phyloP scores from a whole-genome alignment of 1,140 invertebrate species.

The Heliconius congener region DNA sequence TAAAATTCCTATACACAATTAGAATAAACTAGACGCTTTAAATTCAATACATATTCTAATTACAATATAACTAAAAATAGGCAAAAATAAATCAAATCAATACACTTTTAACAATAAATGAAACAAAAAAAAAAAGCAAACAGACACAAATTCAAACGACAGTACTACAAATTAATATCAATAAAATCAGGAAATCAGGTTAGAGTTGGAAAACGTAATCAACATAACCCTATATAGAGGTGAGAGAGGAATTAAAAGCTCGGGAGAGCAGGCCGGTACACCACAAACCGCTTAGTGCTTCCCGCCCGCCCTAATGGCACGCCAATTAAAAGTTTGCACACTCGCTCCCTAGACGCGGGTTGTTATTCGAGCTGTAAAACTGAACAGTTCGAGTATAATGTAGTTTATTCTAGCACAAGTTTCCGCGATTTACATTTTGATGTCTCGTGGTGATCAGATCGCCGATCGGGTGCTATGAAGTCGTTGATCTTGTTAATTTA shows the following conservation, averaged over 20 bases:
- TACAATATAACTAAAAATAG: not conserved
- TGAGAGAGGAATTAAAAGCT: constrained; percentile 79
- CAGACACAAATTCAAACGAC: not conserved
- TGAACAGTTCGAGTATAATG: constrained; percentile 73
- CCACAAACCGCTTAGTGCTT: constrained; percentile 80
- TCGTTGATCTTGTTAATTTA: constrained; percentile 25
- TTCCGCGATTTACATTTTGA: constrained; percentile 76
- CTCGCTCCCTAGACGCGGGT: constrained; percentile 66
- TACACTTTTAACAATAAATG: not conserved
- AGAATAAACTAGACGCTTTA: too few relatives aligned
- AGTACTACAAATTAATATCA: constrained; percentile 32
- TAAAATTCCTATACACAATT: too few relatives aligned
- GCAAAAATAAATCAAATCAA: not conserved
- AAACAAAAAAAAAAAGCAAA: not conserved
- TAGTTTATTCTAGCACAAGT: constrained; percentile 68
- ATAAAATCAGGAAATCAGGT: constrained; percentile 37
- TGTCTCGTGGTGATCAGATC: constrained; percentile 55
- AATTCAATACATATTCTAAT: not conserved
- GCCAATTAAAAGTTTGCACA: constrained; percentile 78
- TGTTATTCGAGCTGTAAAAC: constrained; percentile 75
- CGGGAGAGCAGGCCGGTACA: constrained; percentile 77
- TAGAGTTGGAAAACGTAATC: constrained; percentile 55
- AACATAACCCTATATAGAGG: constrained; percentile 59
- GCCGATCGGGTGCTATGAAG: constrained; percentile 43
- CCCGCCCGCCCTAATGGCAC: constrained; percentile 77